Percentiles rank a stretch among this genome's conserved stretches.
Conservation (phyloP, 2,113 vertebrate species). For the Bubalus kerabau region DNA sequence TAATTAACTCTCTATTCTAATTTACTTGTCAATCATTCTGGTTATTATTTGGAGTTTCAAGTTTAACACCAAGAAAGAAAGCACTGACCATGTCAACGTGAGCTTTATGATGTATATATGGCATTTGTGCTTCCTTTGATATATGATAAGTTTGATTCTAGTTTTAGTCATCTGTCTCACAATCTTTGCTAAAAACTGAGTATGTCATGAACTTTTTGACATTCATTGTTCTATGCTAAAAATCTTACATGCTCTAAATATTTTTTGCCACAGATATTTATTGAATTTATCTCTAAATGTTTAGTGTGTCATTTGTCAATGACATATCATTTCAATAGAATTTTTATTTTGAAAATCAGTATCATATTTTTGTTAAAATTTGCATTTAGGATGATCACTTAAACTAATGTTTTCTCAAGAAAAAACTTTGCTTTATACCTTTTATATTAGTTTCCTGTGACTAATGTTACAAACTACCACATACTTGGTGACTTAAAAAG, state of each 20-base stretch:
- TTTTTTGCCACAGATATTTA: neutral
- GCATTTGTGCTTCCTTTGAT: neutral
- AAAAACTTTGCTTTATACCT: neutral
- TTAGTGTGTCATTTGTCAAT: neutral
- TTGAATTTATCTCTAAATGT: neutral
- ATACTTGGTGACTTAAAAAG: neutral
- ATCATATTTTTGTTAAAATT: neutral
- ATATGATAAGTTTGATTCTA: neutral
- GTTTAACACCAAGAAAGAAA: neutral
- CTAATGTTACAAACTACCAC: neutral
- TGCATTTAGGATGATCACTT: neutral
- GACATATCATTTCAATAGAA: neutral
- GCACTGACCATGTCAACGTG: neutral
- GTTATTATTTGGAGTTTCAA: neutral
- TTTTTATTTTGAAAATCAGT: neutral
- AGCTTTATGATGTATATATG: neutral
- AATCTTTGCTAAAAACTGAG: neutral
- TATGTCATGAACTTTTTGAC: neutral
- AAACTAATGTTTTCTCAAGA: neutral
- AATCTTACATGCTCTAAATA: neutral
- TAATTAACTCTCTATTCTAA: neutral
- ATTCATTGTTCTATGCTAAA: neutral
- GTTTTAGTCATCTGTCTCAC: neutral
- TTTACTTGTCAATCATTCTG: neutral
- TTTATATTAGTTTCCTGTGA: neutral